Evolutionary conservation across 2,888 invertebrate genomes (phyloP), one percentile per base, ranked within the genome.

Genomic region (Chironomus tentans): DNA sequence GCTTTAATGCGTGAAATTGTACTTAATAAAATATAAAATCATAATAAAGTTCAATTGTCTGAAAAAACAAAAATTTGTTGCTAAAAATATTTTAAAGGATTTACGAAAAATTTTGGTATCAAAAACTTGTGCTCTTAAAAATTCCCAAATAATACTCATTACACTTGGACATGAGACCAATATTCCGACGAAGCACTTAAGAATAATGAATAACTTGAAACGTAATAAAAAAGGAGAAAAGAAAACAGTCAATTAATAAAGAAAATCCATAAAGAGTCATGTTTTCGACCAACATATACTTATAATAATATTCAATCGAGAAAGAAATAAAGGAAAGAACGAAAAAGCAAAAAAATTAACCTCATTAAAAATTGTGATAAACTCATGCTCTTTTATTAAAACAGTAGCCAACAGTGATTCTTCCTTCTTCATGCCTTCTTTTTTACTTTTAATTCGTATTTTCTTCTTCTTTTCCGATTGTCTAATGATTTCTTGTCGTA

Each of bases 341-440:
- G 56, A 56, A 28, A 24, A 56, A 18, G 18, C 50, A 71, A 71
- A 71, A 71, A 71, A 71, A 71, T 71, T 72, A 72, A 72, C 62
- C 72, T 72, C 72, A 72, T 72, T 72, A 72, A 72, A 72, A 70
- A 70, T 47, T 72, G 72, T 72, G 72, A 72, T 72, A 72, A 72
- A 72, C 61, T 72, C 72, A 72, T 72, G 72, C 38, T 70, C 46
- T 72, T 65, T 65, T 65, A 24, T 38, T 38, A 13, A 21, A 22
- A 22, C 65, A 65, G 21, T 65, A 21, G 22, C 10, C 65, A 65
- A 22, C 65, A 65, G 65, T 13, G 65, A 24, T 47, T 70, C 15
- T 70, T 48, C 13, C 15, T 22, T 38, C 10, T 38, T 38, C 38
- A 10, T 7, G 38, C 38, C 38, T 38, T 38, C 38, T 38, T 38